Conservation (phyloP, 2,113 vertebrate species). For the Mola mola region DNA sequence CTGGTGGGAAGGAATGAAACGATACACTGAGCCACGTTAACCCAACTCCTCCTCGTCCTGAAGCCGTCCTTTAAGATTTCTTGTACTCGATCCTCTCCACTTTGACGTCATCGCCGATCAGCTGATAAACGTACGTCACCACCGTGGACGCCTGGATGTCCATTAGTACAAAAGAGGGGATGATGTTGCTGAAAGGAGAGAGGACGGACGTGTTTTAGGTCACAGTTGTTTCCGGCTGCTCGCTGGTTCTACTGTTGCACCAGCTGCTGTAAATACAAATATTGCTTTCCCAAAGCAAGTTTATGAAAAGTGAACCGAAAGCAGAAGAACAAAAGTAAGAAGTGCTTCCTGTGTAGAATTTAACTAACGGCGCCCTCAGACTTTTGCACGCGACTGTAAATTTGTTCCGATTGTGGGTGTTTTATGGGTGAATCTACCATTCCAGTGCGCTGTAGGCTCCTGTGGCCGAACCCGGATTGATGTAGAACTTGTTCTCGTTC, state of each 20-base stretch:
- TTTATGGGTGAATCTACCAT: constrained; percentile 78
- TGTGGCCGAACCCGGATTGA: constrained; percentile 98
- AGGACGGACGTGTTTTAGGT: constrained; percentile 2
- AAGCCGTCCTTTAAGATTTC: constrained; percentile 85
- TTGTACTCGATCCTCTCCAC: constrained; percentile 99
- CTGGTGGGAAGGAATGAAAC: constrained; percentile 78
- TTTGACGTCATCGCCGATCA: constrained; percentile 98
- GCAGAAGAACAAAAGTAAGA: no score
- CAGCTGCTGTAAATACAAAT: no score
- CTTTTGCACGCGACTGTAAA: no score
- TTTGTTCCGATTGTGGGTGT: no score
- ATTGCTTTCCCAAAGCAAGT: no score
- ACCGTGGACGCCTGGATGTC: constrained; percentile 99
- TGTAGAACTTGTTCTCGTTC: constrained; percentile 99
- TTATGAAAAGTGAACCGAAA: no score
- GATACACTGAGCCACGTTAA: constrained; percentile 42
- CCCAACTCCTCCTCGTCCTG: neutral
- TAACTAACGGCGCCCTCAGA: no score
- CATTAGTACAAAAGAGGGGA: constrained; percentile 98
- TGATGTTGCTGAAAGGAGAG: constrained; percentile 91
- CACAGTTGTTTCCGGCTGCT: neutral
- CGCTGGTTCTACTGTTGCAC: neutral
- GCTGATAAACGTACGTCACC: constrained; percentile 98
- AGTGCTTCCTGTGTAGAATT: no score
- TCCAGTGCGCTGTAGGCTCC: constrained; percentile 97